Evolutionary conservation across 2,113 vertebrate genomes (phyloP), one percentile per base, ranked within the genome.

Genomic region (Nettapus auritus): DNA sequence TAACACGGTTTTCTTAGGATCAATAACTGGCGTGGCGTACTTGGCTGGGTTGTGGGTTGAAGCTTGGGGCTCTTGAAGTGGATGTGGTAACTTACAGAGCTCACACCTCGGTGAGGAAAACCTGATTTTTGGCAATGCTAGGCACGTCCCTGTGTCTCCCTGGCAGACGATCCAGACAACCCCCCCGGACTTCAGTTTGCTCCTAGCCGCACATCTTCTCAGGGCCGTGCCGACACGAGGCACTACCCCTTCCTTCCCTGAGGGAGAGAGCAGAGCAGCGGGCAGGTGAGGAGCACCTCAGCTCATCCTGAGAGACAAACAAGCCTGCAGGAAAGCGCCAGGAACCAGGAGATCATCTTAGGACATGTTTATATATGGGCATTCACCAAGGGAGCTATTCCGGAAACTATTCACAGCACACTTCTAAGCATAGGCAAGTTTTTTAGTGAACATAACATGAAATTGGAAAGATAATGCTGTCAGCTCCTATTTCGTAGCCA

Each of bases 111-210:
- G 23, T 0, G 4, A 90, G 42, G 88, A 90, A 94, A 77, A 36
- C 7, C 4, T 7, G 28, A 77, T 42, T 77, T 95, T 80, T 77
- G 79, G 79, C 81, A 83, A 97, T 87, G 78, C 88, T 63, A 70
- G 91, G 42, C 89, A 89, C 6, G 1, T 89, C 70, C 56, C 44
- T 34, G 73, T 92, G 82, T 62, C 68, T 62, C 2, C 1, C 77
- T 89, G 91, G 84, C 91, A 93, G 82, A 93, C 82, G 79, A 96
- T 57, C 67, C 74, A 94, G 95, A 93, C 89, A 89, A 38, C 67
- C 34, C 69, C 55, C 71, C 64, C 0, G 0, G 89, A 89, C 68
- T 80, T 73, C 5, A 74, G 50, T 85, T 90, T 88, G 56, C 34
- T 63, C 69, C 75, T 93, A 82, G 68, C 46, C 46, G 85, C 86